A percentile compares a stretch with the other conserved stretches of the same genome.
Conservation (phyloP, 2,888 invertebrate genomes). For the Drosophila birchii region DNA sequence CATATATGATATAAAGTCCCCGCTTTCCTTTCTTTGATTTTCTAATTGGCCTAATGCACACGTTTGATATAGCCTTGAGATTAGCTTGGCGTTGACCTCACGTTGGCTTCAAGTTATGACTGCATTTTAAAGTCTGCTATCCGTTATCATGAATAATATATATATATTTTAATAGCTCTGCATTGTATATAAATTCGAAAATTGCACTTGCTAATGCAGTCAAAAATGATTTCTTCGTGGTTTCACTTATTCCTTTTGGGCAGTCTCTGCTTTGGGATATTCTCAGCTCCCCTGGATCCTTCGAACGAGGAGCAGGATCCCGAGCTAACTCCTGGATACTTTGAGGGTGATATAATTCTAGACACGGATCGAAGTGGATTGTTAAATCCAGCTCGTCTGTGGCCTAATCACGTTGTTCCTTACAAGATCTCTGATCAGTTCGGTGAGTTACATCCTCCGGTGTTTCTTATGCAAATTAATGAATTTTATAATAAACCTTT, state of each 20-base stretch:
- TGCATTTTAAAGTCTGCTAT: neutral
- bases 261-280: neutral
- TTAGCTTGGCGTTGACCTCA: neutral
- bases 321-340: neutral
- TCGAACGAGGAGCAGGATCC: constrained; percentile 85
- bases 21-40: neutral
- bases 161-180: neutral
- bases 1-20: no score
- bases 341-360: neutral
- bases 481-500: no score
- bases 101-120: neutral
- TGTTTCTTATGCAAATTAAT: neutral
- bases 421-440: neutral
- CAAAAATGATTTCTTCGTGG: constrained; percentile 32
- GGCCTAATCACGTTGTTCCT: neutral
- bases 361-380: neutral
- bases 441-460: neutral
- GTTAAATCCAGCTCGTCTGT: constrained; percentile 73
- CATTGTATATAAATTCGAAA: neutral
- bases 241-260: constrained; percentile 22
- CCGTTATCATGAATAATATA: neutral
- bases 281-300: constrained; percentile 10
- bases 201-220: neutral
- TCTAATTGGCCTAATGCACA: neutral
- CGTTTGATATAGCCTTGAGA: neutral